Conservation (phyloP, 2,113 vertebrate species). For the Thamnaconus septentrionalis region DNA sequence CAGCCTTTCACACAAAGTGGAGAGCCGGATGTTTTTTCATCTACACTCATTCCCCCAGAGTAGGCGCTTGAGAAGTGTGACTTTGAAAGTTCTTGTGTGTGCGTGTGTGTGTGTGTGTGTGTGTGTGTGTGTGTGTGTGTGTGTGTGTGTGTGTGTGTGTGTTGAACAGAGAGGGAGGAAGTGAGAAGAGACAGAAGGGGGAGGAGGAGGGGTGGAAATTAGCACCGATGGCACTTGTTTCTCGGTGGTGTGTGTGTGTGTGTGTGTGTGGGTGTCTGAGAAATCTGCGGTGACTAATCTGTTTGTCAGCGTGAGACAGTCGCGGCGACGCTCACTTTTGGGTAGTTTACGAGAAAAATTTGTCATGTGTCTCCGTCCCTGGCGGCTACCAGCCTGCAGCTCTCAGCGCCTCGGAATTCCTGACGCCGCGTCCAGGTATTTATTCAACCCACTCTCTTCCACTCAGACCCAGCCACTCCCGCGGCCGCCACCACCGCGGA, state of each 20-base stretch:
- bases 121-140: constrained; percentile 40
- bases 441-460: constrained; percentile 39
- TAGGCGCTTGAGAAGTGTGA: constrained; percentile 66
- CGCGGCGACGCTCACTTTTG: constrained; percentile 51
- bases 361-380: constrained; percentile 62
- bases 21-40: constrained; percentile 58
- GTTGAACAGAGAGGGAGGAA: constrained; percentile 26
- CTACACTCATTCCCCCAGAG: constrained; percentile 58
- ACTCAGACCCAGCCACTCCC: constrained; percentile 35
- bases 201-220: constrained; percentile 8
- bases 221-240: constrained; percentile 29
- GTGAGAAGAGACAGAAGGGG: constrained; percentile 13
- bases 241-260: constrained; percentile 1
- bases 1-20: constrained; percentile 59
- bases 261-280: constrained; percentile 5
- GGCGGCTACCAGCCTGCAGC: constrained; percentile 54
- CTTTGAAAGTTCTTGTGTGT: constrained; percentile 58
- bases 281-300: constrained; percentile 53
- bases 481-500: too few relatives aligned
- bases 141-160: constrained; percentile 45
- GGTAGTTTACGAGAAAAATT: constrained; percentile 61
- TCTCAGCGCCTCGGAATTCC: constrained; percentile 58
- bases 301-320: constrained; percentile 60
- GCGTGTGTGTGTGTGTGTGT: constrained; percentile 43
- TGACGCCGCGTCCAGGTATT: constrained; percentile 59